A percentile compares a stretch with the other conserved stretches of the same genome.
Conservation (phyloP, 1,140 invertebrate species). For the Drosophila pseudoananassae region DNA sequence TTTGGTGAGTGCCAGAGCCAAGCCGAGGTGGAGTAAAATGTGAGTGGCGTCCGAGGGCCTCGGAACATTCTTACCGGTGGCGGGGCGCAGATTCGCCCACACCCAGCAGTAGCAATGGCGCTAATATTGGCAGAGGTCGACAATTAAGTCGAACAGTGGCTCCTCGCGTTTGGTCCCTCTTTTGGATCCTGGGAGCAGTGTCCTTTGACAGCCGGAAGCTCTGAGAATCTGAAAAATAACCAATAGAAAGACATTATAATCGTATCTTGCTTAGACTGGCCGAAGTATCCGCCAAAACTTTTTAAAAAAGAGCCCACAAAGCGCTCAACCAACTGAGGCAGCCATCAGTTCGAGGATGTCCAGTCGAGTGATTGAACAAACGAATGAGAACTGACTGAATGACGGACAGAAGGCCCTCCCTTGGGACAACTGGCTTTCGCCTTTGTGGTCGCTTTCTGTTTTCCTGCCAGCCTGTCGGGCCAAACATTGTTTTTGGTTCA, state of each 20-base stretch:
- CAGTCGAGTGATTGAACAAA: constrained; percentile 18
- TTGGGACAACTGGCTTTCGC: constrained; percentile 30
- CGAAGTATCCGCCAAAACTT: constrained; percentile 20
- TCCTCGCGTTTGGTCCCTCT: constrained; percentile 31
- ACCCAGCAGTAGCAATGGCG: constrained; percentile 84
- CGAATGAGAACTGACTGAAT: constrained; percentile 14
- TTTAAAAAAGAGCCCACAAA: constrained; percentile 6
- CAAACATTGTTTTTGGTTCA: constrained; percentile 70
- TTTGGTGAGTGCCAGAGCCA: constrained; percentile 28
- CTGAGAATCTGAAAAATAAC: constrained; percentile 40
- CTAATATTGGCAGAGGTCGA: constrained; percentile 83
- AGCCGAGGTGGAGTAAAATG: constrained; percentile 22
- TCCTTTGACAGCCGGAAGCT: not conserved
- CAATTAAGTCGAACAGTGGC: constrained; percentile 68
- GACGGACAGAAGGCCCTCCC: constrained; percentile 27
- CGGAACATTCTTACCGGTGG: constrained; percentile 79
- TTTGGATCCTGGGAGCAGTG: constrained; percentile 3
- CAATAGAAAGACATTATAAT: not conserved
- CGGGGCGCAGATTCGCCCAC: constrained; percentile 84
- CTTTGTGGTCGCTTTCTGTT: constrained; percentile 27
- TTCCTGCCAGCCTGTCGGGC: constrained; percentile 24
- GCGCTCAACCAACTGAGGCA: constrained; percentile 18
- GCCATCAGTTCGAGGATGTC: constrained; percentile 43
- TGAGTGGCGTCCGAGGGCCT: constrained; percentile 6
- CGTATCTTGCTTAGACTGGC: not conserved